phyloP scores from a whole-genome alignment of 2,888 invertebrate genomes.

The Sisyra terminalis region DNA sequence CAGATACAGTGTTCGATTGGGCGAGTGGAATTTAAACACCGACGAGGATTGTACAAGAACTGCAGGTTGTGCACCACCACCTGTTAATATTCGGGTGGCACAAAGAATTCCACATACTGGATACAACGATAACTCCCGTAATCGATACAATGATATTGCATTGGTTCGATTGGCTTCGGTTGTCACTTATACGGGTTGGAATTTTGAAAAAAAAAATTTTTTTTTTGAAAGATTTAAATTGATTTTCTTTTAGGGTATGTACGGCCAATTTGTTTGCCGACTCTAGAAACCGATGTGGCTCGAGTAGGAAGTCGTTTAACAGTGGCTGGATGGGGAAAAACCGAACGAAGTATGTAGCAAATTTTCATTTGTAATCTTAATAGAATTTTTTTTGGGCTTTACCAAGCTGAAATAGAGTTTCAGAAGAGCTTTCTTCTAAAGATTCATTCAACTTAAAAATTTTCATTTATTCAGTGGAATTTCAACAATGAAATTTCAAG shows the following conservation, averaged over 20 bases:
- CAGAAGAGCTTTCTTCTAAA: no score
- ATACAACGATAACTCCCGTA: background rate
- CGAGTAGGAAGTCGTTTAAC: conserved; percentile 3
- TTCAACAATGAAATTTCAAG: no score
- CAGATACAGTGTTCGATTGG: conserved; percentile 4
- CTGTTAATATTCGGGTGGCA: background rate
- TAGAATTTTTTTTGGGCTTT: no score
- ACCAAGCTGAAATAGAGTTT: no score
- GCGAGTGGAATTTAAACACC: conserved; percentile 1
- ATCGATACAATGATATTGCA: conserved; percentile 2
- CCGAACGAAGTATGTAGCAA: conserved; percentile 27
- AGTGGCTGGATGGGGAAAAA: conserved; percentile 24
- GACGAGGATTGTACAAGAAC: conserved; percentile 1
- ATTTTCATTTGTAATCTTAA: conserved; percentile 10
- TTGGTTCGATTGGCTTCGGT: conserved; percentile 1
- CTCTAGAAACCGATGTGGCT: background rate
- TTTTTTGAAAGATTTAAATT: background rate
- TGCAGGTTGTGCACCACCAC: conserved; percentile 4
- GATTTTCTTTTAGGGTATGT: conserved; percentile 5
- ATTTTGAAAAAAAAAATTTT: background rate
- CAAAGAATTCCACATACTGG: background rate
- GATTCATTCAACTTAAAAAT: no score
- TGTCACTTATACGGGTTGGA: conserved; percentile 1
- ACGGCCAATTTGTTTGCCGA: conserved; percentile 5
- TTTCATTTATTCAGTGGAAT: no score